Base-by-base conservation (phyloP, 1,140 invertebrate genomes). In the Euborellia annulipes region DNA sequence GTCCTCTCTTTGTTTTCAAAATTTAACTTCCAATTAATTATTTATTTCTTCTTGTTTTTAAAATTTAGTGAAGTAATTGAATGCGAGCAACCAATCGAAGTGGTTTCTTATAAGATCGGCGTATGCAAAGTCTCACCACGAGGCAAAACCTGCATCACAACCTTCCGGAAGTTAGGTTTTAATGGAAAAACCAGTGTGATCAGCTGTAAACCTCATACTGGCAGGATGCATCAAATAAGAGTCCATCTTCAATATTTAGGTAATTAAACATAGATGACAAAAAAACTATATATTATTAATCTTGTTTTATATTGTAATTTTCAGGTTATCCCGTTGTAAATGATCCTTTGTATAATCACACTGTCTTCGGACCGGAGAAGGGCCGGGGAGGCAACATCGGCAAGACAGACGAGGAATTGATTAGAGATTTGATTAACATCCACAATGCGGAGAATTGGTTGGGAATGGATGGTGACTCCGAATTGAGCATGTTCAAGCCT, bases 211-310 rank as follows among this genome's bases (percentile, higher is more conserved):
- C 91, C 94, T 0, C 79, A 85, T 54, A 97, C 94, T 1, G 95
- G 95, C 0, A 69, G 95, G 49, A 98, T 97, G 79, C 95, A 98
- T 65, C 95, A 98, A 65, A 98, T 98, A 50, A 73, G 95, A 48
- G 91, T 98, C n/a, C 95, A 98, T 67, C 73, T 98, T 30, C 95
- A 98, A 62, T 98, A 87, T 66, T 71, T 98, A 53, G 94, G 85
- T 85, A 16, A 38, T 17, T 38, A 19, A 38, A 38, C 4, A 17
- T 6, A 38, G 8, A 38, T 27, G 11, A 27, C 11, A 27, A 27
- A 27, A 27, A 27, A 27, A n/a, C n/a, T n/a, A 17, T 41, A 20
- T 41, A 13, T 41, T 19, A 18, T 14, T 19, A 8, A 18, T 19
- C 19, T 6, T 23, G 6, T 42, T 42, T 21, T 42, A 6, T 11